Conservation (phyloP, 2,113 vertebrate species). For the Arothron firmamentum region DNA sequence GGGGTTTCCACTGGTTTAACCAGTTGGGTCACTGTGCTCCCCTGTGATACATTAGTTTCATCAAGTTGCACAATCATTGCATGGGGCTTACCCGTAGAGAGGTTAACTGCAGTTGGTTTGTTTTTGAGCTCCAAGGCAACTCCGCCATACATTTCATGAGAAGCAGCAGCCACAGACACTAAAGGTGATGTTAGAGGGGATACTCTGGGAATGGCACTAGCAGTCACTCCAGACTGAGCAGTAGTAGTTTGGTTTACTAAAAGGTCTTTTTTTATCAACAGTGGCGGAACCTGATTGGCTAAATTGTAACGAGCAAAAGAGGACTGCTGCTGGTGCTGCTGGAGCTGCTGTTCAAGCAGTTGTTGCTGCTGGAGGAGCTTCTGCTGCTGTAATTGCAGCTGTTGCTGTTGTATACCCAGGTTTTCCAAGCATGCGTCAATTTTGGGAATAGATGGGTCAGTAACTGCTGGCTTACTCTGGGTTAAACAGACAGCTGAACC, state of each 20-base stretch:
- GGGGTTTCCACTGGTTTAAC: constrained; percentile 81
- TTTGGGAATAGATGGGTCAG: constrained; percentile 71
- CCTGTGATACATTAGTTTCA: constrained; percentile 71
- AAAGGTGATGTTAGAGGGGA: constrained; percentile 75
- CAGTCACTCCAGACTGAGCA: constrained; percentile 70
- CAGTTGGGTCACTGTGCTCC: constrained; percentile 82
- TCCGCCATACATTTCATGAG: constrained; percentile 78
- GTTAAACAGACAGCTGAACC: constrained; percentile 90
- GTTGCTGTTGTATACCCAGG: constrained; percentile 75
- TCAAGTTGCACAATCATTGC: constrained; percentile 94
- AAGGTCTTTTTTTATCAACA: constrained; percentile 84
- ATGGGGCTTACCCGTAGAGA: constrained; percentile 84
- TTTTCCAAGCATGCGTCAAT: constrained; percentile 84
- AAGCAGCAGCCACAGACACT: constrained; percentile 52
- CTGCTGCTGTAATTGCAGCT: constrained; percentile 78
- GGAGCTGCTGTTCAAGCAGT: constrained; percentile 79
- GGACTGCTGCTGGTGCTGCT: constrained; percentile 79
- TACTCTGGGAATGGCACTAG: constrained; percentile 76
- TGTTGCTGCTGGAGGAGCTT: constrained; percentile 78
- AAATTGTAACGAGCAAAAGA: constrained; percentile 89
- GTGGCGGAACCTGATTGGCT: constrained; percentile 81
- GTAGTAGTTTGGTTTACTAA: constrained; percentile 80
- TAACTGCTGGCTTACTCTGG: constrained; percentile 80
- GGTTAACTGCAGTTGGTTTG: constrained; percentile 78
- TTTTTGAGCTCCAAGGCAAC: constrained; percentile 84